Evolutionary conservation across 2,797 vertebrate genomes (phyloP).

Genomic region (Muscicapa striata): DNA sequence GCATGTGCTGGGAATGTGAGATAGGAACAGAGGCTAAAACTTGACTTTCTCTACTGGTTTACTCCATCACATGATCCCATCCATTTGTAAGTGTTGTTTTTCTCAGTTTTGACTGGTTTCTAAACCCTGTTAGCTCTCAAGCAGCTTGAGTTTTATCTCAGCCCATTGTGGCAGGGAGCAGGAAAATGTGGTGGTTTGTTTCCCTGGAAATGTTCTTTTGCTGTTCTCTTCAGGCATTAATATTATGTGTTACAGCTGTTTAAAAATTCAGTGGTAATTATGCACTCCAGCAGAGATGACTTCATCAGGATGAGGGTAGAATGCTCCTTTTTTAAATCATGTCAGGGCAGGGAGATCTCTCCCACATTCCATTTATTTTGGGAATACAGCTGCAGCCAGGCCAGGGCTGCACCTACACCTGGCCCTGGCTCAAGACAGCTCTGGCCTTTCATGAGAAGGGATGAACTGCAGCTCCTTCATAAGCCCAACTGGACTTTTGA

Average conservation of each 20-base stretch:
- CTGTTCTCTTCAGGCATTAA: conserved; percentile 28
- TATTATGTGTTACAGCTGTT: conserved; percentile 47
- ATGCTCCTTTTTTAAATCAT: not conserved
- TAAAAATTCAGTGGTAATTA: conserved; percentile 56
- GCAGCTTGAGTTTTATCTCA: not conserved
- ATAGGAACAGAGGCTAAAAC: not conserved
- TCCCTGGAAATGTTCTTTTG: conserved; percentile 45
- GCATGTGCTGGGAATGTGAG: not conserved
- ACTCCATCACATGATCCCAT: not conserved
- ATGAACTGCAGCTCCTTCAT: not conserved
- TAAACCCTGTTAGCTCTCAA: conserved; percentile 1
- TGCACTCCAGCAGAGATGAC: not conserved
- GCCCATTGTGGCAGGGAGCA: not conserved
- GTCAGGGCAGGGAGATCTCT: not conserved
- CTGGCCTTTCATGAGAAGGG: not conserved
- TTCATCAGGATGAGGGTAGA: conserved; percentile 21
- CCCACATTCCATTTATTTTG: not conserved
- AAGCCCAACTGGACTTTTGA: not conserved
- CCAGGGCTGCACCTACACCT: not conserved
- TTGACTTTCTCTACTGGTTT: not conserved
- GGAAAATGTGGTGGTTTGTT: not conserved
- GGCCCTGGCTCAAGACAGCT: not conserved
- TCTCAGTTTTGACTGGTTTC: conserved; percentile 38
- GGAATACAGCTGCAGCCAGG: not conserved
- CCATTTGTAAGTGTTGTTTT: not conserved